Evolutionary conservation across 2,888 invertebrate genomes (phyloP), one percentile per base, ranked within the genome.

Genomic region (Callosobruchus maculatus): DNA sequence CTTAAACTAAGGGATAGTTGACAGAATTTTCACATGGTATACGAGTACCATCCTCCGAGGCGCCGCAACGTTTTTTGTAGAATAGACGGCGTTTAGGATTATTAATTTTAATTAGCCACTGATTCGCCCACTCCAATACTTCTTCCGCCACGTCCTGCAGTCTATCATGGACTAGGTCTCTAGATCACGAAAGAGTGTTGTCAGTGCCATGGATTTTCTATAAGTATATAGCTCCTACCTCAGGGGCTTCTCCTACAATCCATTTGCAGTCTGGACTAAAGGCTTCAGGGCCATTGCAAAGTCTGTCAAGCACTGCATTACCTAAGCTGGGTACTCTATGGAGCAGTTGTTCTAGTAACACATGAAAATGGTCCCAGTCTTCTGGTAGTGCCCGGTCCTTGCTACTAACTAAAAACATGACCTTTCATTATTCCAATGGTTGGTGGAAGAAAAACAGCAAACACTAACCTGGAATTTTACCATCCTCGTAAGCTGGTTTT

Each of bases 361-460:
- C 90, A 84, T 97, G 95, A 87, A 99, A 99, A 83, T 97, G 97
- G 86, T 99, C 98, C 98, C 98, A 99, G 87, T 98, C 98, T 83
- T 95, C 94, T 0, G 93, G 92, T 66, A 95, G 89, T 82, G 92
- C 90, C 18, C 94, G 89, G 70, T 93, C 91, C 22, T 90, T 87
- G 74, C 91, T 90, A 22, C 88, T 90, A 21, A 91, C 91, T 92
- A 80, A 73, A 84, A 74, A 72, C 22, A 31, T 49, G 31, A 70
- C 67, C 26, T 5, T 22, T 26, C 4, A 70, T 26, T 22, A 71
- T 21, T 21, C 66, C 20, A 71, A 21, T 20, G 13, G 21, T 49
- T 49, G 22, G 20, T 20, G 4, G 22, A 2, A 20, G n/a, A 4
- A 69, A 70, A 22, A 70, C n/a, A 70, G 21, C 70, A 18, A 70